Percentiles rank a stretch among this genome's conserved stretches.
Evolutionary conservation across 2,888 invertebrate species (phyloP).

Genomic region (Pyrrhopygopsis socrates): DNA sequence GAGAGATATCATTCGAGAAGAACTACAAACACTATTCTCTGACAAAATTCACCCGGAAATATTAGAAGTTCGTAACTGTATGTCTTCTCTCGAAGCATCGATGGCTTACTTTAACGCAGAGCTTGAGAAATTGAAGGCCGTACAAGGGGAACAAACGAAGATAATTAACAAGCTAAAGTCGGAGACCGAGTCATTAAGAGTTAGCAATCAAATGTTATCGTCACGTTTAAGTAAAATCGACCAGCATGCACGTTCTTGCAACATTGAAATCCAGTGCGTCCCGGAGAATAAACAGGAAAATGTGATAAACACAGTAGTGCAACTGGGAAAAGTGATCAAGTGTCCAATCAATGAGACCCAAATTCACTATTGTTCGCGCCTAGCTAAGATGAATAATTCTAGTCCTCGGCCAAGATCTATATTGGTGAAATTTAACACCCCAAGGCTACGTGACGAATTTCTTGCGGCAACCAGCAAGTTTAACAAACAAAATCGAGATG

Average conservation of each 20-base stretch:
- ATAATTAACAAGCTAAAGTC: background rate
- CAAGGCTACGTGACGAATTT: background rate
- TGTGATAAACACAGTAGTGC: background rate
- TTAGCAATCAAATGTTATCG: background rate
- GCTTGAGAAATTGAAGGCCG: background rate
- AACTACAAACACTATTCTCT: conserved; percentile 11
- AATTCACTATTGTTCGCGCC: background rate
- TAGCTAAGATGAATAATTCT: background rate
- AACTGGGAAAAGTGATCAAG: background rate
- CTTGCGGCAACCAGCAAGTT: conserved; percentile 47
- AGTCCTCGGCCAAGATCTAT: background rate
- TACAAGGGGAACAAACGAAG: background rate
- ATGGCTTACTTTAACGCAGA: background rate
- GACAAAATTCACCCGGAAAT: background rate
- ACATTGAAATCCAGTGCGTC: conserved; percentile 6
- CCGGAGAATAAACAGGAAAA: conserved; percentile 19
- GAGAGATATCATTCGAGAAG: conserved; percentile 10
- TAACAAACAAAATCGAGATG: conserved; percentile 46
- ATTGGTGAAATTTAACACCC: background rate
- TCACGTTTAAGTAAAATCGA: background rate
- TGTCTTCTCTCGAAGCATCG: background rate
- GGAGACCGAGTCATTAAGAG: background rate
- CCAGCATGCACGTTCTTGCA: background rate
- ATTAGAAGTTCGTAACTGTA: background rate
- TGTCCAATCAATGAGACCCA: background rate